Evolutionary conservation across 2,113 vertebrate species (phyloP), one percentile per base, ranked within the genome.

Genomic region (Zosterops pallidus): DNA sequence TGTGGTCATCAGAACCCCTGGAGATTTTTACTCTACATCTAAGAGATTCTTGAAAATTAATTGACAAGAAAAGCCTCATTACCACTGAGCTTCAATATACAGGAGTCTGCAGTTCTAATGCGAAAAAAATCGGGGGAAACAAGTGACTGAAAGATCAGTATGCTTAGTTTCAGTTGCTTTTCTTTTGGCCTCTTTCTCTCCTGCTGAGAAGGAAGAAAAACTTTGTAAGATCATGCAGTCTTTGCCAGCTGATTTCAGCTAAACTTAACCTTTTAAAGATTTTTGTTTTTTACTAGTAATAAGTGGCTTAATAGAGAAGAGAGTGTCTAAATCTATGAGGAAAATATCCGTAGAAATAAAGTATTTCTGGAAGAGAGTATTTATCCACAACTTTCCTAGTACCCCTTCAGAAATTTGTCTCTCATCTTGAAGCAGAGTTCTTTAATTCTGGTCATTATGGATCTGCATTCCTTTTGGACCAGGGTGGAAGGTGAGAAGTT

Each of bases 41-140:
- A 44, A 90, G 72, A 87, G 35, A 81, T 86, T 91, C 53, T 67
- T 83, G 57, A 67, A 80, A 93, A 86, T 56, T 78, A 90, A 71
- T 70, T 83, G 86, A 75, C 64, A 68, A 75, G 90, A 75, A 92
- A 86, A 84, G 33, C 52, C 52, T 84, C 91, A 63, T 50, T 95
- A 47, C 26, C 8, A 6, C 3, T 92, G 77, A 84, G 60, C 37
- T 68, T 89, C 64, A 52, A 6, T 83, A 23, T 89, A 52, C 55
- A 41, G 60, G 47, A 76, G 44, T 76, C 70, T 93, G 65, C 52
- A 77, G 7, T 69, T 92, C 59, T 88, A 74, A 67, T 53, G 60
- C 47, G 12, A 79, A 83, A 65, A 83, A 86, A 39, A 1, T 52
- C 8, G 49, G 23, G 14, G 26, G 50, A 92, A 80, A 80, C 31